A percentile compares a stretch with the other conserved stretches of the same genome.
These are phyloP conservation scores for Saturnia japonica DNA, from an alignment of 2,888 invertebrate species.

Conservation along the genomic window DNA sequence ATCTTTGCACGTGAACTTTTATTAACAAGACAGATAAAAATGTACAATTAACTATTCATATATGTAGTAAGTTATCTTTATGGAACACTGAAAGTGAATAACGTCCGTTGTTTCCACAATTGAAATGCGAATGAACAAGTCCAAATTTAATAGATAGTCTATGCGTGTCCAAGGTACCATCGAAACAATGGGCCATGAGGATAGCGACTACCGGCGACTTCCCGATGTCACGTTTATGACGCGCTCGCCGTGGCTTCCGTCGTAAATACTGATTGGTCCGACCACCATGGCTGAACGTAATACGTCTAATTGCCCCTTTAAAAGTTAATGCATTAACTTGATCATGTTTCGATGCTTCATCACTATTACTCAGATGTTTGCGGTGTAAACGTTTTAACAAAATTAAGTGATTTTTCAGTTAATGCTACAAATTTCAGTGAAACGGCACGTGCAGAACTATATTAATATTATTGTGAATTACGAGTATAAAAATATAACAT, in stretches of 20 bases:
- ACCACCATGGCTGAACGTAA: slow-evolving; percentile 61
- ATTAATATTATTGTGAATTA: not conserved
- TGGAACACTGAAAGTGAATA: slow-evolving; percentile 25
- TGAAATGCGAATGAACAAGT: slow-evolving; percentile 62
- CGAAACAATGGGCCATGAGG: slow-evolving; percentile 74
- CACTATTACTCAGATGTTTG: slow-evolving; percentile 58
- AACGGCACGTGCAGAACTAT: not conserved
- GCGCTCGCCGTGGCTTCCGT: slow-evolving; percentile 58
- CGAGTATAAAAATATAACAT: not conserved
- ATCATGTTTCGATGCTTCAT: slow-evolving; percentile 62
- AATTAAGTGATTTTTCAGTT: slow-evolving; percentile 44
- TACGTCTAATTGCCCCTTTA: slow-evolving; percentile 75
- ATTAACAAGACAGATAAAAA: slow-evolving; percentile 51
- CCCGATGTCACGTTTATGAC: slow-evolving; percentile 68
- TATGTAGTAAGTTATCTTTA: slow-evolving; percentile 26
- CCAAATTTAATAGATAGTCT: slow-evolving; percentile 63
- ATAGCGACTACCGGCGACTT: slow-evolving; percentile 53
- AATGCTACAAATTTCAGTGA: slow-evolving; percentile 19
- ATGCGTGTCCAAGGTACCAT: slow-evolving; percentile 69
- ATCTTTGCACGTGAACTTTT: slow-evolving; percentile 58
- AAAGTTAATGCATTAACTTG: slow-evolving; percentile 74
- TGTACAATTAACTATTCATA: slow-evolving; percentile 40
- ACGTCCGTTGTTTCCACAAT: slow-evolving; percentile 41
- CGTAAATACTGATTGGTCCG: slow-evolving; percentile 74
- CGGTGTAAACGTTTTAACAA: slow-evolving; percentile 52